These are phyloP conservation scores for Mamestra configurata DNA, from an alignment of 1,140 invertebrate genomes.

Conservation along the genomic window DNA sequence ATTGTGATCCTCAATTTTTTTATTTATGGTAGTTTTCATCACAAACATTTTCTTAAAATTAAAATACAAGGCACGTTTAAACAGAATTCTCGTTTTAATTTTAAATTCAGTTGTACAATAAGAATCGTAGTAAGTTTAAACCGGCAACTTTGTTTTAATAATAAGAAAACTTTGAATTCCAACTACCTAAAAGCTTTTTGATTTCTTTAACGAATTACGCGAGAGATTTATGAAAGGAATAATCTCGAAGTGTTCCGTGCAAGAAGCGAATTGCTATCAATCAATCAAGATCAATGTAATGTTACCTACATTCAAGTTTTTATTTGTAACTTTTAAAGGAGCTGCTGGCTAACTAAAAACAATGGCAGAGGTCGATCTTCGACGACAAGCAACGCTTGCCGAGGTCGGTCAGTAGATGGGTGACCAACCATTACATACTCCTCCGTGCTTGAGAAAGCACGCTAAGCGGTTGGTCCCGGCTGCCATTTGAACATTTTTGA, in stretches of 20 bases:
- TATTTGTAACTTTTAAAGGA: too few relatives aligned
- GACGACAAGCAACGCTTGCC: too few relatives aligned
- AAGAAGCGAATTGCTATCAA: not conserved
- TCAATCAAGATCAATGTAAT: not conserved
- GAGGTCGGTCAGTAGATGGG: too few relatives aligned
- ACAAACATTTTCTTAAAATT: conserved; percentile 2
- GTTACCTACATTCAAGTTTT: too few relatives aligned
- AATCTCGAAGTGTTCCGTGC: not conserved
- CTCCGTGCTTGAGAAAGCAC: too few relatives aligned
- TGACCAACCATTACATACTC: too few relatives aligned
- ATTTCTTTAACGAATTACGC: conserved; percentile 5
- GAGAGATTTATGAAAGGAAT: not conserved
- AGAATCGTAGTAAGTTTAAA: not conserved
- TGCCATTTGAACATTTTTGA: too few relatives aligned
- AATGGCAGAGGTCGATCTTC: too few relatives aligned
- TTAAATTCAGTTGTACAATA: conserved; percentile 4
- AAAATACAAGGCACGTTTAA: conserved; percentile 3
- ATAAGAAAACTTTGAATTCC: conserved; percentile 25
- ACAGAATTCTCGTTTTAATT: conserved; percentile 9
- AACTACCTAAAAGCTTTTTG: conserved; percentile 26
- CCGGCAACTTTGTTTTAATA: conserved; percentile 10
- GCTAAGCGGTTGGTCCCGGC: too few relatives aligned
- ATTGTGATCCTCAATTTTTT: too few relatives aligned
- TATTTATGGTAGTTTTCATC: not conserved
- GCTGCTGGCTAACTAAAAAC: too few relatives aligned